Base-by-base conservation (phyloP, 2,113 vertebrate species). In the Ailuropoda melanoleuca region DNA sequence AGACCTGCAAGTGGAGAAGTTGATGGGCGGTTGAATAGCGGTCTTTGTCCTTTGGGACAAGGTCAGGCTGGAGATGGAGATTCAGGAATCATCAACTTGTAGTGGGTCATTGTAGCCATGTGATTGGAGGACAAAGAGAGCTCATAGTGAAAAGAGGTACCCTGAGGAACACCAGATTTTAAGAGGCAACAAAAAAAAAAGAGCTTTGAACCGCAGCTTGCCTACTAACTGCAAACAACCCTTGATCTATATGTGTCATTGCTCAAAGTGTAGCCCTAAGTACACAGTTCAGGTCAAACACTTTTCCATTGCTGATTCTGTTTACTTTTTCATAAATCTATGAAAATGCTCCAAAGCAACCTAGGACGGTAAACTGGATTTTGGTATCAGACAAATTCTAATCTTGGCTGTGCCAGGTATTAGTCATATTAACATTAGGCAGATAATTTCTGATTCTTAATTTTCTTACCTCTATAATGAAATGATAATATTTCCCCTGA, bases 181-280 rank as follows among this genome's bases (percentile, higher is more conserved):
- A 80, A 88, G 81, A 53, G 46, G 21, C 8, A 60, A 37, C 62
- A 53, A 66, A 64, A 92, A 92, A 92, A 90, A 77, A 78, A 37
- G 62, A 87, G 56, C 94, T 93, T 88, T 94, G 92, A 88, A 60
- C 66, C 53, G 48, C 8, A 60, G 72, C 87, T 70, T 75, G 74
- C 53, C 34, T 74, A 11, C 87, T 4, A 68, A 93, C 39, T 50
- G 82, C 89, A 97, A 98, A 98, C 92, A 98, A 43, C 6, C 78
- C 50, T 75, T 90, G 87, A 86, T 70, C 93, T 56, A n/a, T 80
- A 82, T 53, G 58, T 64, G 64, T 64, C 74, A 62, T 89, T 93
- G 78, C 68, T 95, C 83, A 96, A 96, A 78, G 82, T 62, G 62
- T 91, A 56, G 48, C 58, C 48, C 15, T 34, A 82, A 93, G 83